Evolutionary conservation across 1,140 invertebrate species (phyloP).

Genomic region (Eriocheir sinensis): DNA sequence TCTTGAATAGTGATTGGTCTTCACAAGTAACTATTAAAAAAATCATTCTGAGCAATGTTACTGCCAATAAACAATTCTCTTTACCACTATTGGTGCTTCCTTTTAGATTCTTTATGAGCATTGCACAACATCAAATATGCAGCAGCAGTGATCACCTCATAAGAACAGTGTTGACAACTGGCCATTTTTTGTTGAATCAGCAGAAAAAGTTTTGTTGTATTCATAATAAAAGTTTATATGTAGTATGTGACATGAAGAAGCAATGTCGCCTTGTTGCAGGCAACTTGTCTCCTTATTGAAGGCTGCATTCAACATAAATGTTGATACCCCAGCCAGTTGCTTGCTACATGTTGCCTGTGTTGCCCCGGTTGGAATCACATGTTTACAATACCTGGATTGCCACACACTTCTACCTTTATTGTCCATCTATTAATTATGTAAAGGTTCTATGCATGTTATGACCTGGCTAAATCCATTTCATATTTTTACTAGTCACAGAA

Average conservation of each 20-base stretch:
- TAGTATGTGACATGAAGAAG: constrained; percentile 47
- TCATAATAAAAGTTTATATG: constrained; percentile 33
- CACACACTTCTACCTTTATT: no score
- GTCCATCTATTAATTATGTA: no score
- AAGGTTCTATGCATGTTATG: no score
- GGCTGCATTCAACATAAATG: no score
- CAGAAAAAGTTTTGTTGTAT: constrained; percentile 57
- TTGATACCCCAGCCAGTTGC: constrained; percentile 25
- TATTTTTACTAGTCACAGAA: no score
- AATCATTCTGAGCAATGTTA: constrained; percentile 47
- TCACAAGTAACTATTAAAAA: constrained; percentile 63
- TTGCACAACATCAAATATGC: constrained; percentile 62
- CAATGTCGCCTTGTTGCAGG: constrained; percentile 32
- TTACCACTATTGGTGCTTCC: constrained; percentile 60
- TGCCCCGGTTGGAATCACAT: constrained; percentile 30
- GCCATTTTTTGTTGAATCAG: constrained; percentile 20
- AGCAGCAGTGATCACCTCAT: constrained; percentile 62
- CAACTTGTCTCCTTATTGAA: constrained; percentile 51
- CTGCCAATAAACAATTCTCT: constrained; percentile 61
- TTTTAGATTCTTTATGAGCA: constrained; percentile 64
- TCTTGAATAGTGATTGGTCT: constrained; percentile 60
- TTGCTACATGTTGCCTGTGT: constrained; percentile 49
- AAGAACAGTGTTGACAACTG: constrained; percentile 60
- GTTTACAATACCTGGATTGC: no score
- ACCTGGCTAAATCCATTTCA: no score